Base-by-base conservation (phyloP, 2,888 invertebrate genomes). In the Drosophila melanosoma region DNA sequence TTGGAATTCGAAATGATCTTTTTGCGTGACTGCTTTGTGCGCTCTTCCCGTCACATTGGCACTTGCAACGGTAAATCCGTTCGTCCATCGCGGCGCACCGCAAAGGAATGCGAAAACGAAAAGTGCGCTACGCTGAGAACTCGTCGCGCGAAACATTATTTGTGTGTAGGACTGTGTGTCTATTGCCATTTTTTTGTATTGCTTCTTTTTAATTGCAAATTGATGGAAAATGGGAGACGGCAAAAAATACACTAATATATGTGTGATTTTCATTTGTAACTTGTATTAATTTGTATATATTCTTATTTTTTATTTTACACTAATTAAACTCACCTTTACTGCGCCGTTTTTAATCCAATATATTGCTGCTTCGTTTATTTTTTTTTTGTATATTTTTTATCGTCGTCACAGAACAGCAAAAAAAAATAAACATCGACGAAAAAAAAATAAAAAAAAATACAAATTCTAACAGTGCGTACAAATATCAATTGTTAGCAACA, bases 291-390 rank as follows among this genome's bases (percentile, higher is more conserved):
- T 17, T 23, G 11, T n/a, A 10, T 17, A 3, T n/a, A 29, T 49
- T 5, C 6, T 11, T 12, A 26, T 29, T 62, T 33, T 36, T 8
- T 11, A 33, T n/a, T 52, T 35, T 6, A 8, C 1, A 53, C 15
- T 60, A 49, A 29, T 20, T 45, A 38, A 35, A 23, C 74, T 75
- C 60, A 76, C 76, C 79, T 63, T 56, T 36, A 29, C 26, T 74
- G 54, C 15, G 51, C 54, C 38, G 23, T 23, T 15, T 63, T 74
- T 76, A 69, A 79, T 79, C 75, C 76, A 69, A 57, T 74, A 59
- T 59, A 8, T 12, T 66, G 35, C 29, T 29, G 51, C 15, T 65
- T 32, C 40, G 45, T 45, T 45, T 23, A 1, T 17, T 48, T 56
- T 33, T 23, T 35, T 10, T 26, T 20, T 7, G 10, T 23, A 23